Percentiles rank a stretch among this genome's conserved stretches.
Conservation (phyloP, 2,888 invertebrate genomes). For the Glomeris marginata region DNA sequence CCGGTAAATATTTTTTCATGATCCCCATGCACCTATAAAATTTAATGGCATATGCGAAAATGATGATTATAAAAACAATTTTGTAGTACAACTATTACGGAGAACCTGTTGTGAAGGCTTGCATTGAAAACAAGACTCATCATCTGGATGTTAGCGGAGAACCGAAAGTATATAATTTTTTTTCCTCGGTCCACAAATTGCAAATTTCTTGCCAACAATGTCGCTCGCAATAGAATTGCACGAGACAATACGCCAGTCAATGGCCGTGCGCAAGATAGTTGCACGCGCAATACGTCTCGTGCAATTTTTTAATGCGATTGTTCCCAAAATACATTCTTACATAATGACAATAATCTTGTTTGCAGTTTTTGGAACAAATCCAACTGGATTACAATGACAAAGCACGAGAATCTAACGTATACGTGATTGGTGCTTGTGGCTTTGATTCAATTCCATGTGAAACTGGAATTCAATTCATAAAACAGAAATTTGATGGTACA, state of each 20-base stretch:
- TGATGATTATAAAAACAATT: not conserved
- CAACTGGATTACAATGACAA: constrained; percentile 59
- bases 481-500: constrained; percentile 56
- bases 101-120: constrained; percentile 76
- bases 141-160: constrained; percentile 91
- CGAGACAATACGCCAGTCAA: not conserved
- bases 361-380: constrained; percentile 67
- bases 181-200: too few species aligned
- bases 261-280: not conserved
- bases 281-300: too few species aligned
- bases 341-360: constrained; percentile 15
- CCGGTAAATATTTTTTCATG: constrained; percentile 39
- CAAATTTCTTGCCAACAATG: not conserved
- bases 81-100: constrained; percentile 53
- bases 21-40: not conserved
- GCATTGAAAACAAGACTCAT: constrained; percentile 60
- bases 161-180: constrained; percentile 46
- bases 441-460: constrained; percentile 86
- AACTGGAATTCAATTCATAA: constrained; percentile 62
- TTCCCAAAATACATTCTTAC: too few species aligned
- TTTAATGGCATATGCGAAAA: not conserved
- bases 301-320: too few species aligned
- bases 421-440: constrained; percentile 80
- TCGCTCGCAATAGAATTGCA: not conserved
- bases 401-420: constrained; percentile 65